Conservation (phyloP, 1,140 invertebrate species). For the Leptinotarsa texana region DNA sequence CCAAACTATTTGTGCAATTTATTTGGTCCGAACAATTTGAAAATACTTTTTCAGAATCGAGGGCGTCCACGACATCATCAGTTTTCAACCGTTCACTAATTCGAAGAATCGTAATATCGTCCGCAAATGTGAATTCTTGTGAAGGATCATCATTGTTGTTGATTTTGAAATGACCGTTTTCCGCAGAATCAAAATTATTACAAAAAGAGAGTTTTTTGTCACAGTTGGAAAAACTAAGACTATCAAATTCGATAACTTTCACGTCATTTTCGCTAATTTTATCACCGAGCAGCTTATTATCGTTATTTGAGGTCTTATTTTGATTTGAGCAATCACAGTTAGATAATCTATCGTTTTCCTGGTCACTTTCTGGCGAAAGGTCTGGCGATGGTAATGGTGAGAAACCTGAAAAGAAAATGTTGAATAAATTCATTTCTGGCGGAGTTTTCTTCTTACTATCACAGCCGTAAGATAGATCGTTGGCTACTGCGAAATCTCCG, state of each 20-base stretch:
- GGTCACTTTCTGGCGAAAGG: neutral
- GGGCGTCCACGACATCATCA: neutral
- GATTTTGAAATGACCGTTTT: no score
- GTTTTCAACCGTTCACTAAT: no score
- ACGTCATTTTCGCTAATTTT: neutral
- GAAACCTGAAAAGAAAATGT: neutral
- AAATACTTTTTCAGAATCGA: neutral
- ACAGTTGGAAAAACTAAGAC: neutral
- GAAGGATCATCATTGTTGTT: no score
- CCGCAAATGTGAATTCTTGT: no score
- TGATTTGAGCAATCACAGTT: no score
- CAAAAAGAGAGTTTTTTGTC: no score
- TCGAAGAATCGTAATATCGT: no score
- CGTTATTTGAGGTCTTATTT: no score
- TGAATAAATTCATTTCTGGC: no score
- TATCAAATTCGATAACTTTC: neutral
- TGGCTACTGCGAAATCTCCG: constrained; percentile 61
- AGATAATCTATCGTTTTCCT: no score
- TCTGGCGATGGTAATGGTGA: neutral
- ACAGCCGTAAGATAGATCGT: constrained; percentile 53
- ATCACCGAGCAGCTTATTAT: neutral
- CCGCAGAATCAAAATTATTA: no score
- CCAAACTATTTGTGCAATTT: constrained; percentile 4
- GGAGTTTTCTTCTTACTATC: constrained; percentile 44
- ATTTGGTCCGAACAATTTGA: constrained; percentile 8